Evolutionary conservation across 1,140 invertebrate genomes (phyloP).

Genomic region (Geopemphigus sp.): DNA sequence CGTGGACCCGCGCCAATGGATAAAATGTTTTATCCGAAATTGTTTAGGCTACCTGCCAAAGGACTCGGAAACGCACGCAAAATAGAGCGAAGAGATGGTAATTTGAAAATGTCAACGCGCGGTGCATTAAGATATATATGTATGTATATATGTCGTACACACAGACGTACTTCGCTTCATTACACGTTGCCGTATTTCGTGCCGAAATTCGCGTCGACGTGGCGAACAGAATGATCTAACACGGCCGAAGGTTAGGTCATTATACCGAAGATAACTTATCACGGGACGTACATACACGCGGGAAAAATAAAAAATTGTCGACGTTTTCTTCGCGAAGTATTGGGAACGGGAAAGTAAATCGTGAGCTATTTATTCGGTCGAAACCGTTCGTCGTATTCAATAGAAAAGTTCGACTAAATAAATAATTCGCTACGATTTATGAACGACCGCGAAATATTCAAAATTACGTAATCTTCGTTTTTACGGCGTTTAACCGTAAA

Average conservation of each 20-base stretch:
- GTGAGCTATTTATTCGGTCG: too few relatives aligned
- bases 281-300: not conserved
- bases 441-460: too few relatives aligned
- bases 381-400: too few relatives aligned
- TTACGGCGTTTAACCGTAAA: too few relatives aligned
- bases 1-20: constrained; percentile 32
- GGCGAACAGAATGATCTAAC: not conserved
- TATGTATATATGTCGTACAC: too few relatives aligned
- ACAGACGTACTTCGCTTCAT: constrained; percentile 33
- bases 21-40: constrained; percentile 49
- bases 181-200: constrained; percentile 19
- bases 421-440: too few relatives aligned
- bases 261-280: not conserved
- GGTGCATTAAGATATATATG: constrained; percentile 33
- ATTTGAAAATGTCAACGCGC: constrained; percentile 38
- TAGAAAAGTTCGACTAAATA: too few relatives aligned
- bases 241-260: not conserved
- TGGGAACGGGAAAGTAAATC: too few relatives aligned
- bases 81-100: constrained; percentile 34
- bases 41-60: constrained; percentile 47
- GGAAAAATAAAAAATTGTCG: not conserved
- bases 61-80: constrained; percentile 21
- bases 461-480: too few relatives aligned
- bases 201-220: constrained; percentile 15
- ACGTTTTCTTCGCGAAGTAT: too few relatives aligned